Conservation (phyloP, 1,140 invertebrate genomes). For the Bombus fervidus region DNA sequence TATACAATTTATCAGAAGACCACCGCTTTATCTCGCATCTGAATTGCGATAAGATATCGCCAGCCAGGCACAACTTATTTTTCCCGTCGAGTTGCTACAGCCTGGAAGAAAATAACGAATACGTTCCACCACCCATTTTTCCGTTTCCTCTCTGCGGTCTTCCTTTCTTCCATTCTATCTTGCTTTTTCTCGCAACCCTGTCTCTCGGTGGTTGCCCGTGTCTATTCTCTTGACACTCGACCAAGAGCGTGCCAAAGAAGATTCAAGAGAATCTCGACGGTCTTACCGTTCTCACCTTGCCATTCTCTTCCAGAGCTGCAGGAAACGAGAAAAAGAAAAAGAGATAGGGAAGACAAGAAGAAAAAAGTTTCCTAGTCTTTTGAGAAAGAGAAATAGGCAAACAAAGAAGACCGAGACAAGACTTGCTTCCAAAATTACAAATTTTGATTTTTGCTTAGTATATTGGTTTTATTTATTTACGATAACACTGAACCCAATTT, state of each 20-base stretch:
- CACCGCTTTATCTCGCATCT: constrained; percentile 21
- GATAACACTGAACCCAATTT: neutral
- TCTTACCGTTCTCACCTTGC: constrained; percentile 51
- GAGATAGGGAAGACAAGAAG: neutral
- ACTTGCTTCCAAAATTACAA: neutral
- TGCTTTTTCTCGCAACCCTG: constrained; percentile 25
- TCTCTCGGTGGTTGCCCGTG: constrained; percentile 27
- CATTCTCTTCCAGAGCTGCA: constrained; percentile 16
- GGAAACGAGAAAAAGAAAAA: neutral
- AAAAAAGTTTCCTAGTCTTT: too few relatives aligned
- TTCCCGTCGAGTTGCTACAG: constrained; percentile 23
- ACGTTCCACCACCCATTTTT: constrained; percentile 48
- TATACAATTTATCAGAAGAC: constrained; percentile 19
- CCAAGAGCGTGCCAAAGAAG: constrained; percentile 41
- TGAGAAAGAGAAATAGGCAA: neutral
- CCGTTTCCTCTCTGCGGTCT: neutral
- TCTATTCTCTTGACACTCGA: constrained; percentile 57
- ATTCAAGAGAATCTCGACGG: constrained; percentile 49
- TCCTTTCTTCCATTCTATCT: neutral
- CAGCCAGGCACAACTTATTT: constrained; percentile 26
- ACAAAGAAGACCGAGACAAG: neutral
- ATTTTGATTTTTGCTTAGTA: neutral
- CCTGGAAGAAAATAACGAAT: constrained; percentile 52
- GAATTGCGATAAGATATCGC: constrained; percentile 35
- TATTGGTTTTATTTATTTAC: neutral